Evolutionary conservation across 1,140 invertebrate genomes (phyloP).

Genomic region (Pogonognathellus flavescens): DNA sequence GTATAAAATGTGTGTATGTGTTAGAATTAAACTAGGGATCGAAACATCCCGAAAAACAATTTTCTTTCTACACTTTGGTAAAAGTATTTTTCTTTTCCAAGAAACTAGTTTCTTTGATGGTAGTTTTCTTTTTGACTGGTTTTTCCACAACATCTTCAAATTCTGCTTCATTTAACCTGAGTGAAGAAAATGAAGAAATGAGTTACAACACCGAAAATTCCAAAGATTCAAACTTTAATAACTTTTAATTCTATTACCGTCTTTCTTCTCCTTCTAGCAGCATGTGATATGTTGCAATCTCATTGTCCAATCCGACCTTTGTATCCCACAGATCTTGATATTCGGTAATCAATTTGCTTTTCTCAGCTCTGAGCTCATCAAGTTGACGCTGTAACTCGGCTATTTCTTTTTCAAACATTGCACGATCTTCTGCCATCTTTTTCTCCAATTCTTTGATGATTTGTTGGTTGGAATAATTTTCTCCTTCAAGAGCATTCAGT

Average conservation of each 20-base stretch:
- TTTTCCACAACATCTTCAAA: background rate
- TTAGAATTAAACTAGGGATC: background rate
- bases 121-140: slow-evolving; percentile 17
- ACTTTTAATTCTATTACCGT: slow-evolving; percentile 70
- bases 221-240: background rate
- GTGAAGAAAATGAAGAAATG: background rate
- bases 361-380: slow-evolving; percentile 69
- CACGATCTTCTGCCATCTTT: slow-evolving; percentile 71
- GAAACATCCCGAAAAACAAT: background rate
- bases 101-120: slow-evolving; percentile 39
- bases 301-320: slow-evolving; percentile 88
- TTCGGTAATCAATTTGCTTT: slow-evolving; percentile 72
- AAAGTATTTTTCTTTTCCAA: slow-evolving; percentile 40
- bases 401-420: slow-evolving; percentile 69
- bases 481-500: slow-evolving; percentile 59
- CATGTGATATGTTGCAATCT: slow-evolving; percentile 96
- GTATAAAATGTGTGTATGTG: background rate
- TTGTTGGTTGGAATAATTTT: slow-evolving; percentile 56
- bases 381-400: slow-evolving; percentile 72
- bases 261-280: slow-evolving; percentile 85
- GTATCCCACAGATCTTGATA: slow-evolving; percentile 82
- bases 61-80: background rate
- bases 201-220: background rate
- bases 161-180: slow-evolving; percentile 12
- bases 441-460: slow-evolving; percentile 72